These are phyloP conservation scores for Mimachlamys varia DNA, from an alignment of 2,888 invertebrate genomes.

Conservation along the genomic window DNA sequence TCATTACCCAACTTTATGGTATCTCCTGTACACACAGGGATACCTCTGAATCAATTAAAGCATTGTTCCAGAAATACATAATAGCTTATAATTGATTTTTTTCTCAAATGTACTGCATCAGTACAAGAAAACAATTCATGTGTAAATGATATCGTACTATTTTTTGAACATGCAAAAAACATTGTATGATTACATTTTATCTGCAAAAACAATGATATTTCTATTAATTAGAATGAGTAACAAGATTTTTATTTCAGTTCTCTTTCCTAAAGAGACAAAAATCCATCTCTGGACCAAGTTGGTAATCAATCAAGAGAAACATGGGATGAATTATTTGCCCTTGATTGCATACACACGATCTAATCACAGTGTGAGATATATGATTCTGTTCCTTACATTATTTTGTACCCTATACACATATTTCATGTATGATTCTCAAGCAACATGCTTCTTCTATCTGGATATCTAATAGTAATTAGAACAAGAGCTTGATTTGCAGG, in stretches of 20 bases:
- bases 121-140: neutral
- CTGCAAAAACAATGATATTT: neutral
- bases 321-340: too few relatives aligned
- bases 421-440: too few relatives aligned
- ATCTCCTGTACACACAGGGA: neutral
- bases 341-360: slow-evolving; percentile 26
- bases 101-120: neutral
- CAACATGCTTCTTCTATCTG: too few relatives aligned
- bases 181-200: neutral
- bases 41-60: neutral
- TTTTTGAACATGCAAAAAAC: neutral
- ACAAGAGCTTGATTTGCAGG: too few relatives aligned
- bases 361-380: neutral
- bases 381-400: neutral
- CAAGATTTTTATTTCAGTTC: neutral
- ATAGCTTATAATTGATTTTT: neutral
- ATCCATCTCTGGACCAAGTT: neutral
- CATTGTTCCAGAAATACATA: neutral
- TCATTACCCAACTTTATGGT: neutral
- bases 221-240: neutral
- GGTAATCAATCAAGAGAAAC: neutral
- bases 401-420: too few relatives aligned
- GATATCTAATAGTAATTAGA: too few relatives aligned
- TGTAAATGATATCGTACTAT: neutral
- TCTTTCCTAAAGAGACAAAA: neutral